Conservation (phyloP, 2,113 vertebrate genomes). For the Haemorhous mexicanus region DNA sequence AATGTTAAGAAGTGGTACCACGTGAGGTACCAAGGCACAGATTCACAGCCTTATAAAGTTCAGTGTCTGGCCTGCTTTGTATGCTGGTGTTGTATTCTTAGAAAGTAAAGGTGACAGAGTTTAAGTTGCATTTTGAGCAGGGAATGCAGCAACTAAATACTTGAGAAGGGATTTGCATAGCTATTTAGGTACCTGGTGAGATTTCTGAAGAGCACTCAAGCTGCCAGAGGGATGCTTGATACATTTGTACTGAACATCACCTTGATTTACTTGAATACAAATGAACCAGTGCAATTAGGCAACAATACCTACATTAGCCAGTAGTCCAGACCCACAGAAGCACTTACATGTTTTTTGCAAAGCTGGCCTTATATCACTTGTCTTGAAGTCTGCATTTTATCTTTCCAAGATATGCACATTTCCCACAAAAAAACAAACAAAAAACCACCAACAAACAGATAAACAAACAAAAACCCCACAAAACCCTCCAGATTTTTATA, state of each 20-base stretch:
- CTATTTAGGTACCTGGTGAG: slow-evolving; percentile 38
- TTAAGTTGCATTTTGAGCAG: slow-evolving; percentile 19
- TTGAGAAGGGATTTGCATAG: slow-evolving; percentile 41
- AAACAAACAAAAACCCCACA: too few relatives aligned
- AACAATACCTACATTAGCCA: neutral
- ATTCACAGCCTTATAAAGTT: neutral
- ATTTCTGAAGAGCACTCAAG: slow-evolving; percentile 34
- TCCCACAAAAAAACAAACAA: neutral
- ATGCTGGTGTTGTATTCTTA: neutral
- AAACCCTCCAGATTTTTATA: neutral
- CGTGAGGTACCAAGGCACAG: neutral
- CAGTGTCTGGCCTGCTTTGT: neutral
- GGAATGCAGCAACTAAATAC: slow-evolving; percentile 10
- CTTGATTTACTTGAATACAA: slow-evolving; percentile 28
- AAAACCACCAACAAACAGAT: too few relatives aligned
- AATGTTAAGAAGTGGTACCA: neutral
- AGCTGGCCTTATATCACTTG: neutral
- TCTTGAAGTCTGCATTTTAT: neutral
- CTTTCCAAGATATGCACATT: neutral
- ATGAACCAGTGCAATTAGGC: neutral
- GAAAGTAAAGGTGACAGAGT: slow-evolving; percentile 12
- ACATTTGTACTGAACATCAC: neutral
- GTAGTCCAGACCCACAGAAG: neutral
- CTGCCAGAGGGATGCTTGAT: neutral
- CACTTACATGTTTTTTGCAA: neutral